Percentiles rank a stretch among this genome's conserved stretches.
These are phyloP conservation scores for Blastomussa wellsi DNA, from an alignment of 92 coral and sea anemone genomes.

Conservation along the genomic window DNA sequence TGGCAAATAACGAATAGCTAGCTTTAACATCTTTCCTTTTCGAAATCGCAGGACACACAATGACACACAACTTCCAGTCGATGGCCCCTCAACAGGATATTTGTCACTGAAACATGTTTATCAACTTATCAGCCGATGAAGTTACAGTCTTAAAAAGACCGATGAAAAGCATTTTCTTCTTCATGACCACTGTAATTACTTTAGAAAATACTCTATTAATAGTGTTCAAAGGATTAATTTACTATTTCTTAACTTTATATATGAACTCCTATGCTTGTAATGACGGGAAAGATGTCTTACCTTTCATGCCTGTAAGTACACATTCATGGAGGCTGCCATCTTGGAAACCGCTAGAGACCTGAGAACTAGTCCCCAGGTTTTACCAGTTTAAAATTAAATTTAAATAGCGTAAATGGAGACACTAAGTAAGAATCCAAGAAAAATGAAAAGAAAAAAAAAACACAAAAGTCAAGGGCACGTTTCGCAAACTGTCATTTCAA, in stretches of 20 bases:
- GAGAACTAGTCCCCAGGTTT: too few species aligned
- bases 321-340: slow-evolving; percentile 6
- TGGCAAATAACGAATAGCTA: slow-evolving; percentile 44
- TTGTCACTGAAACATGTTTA: slow-evolving; percentile 4
- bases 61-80: slow-evolving; percentile 52
- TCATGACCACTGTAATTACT: neutral
- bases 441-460: too few species aligned
- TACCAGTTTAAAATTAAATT: too few species aligned
- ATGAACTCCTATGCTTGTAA: neutral
- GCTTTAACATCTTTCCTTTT: slow-evolving; percentile 55
- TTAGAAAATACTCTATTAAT: neutral
- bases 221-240: neutral
- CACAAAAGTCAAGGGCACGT: too few species aligned
- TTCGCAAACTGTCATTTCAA: too few species aligned
- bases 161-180: neutral
- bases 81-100: slow-evolving; percentile 13
- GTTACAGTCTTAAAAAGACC: slow-evolving; percentile 12
- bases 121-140: too few species aligned
- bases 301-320: slow-evolving; percentile 16
- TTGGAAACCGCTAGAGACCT: too few species aligned
- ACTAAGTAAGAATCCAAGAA: too few species aligned
- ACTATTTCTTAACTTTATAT: neutral
- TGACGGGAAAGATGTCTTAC: slow-evolving; percentile 11
- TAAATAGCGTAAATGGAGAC: too few species aligned
- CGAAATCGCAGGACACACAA: slow-evolving; percentile 57